A percentile compares a stretch with the other conserved stretches of the same genome.
Evolutionary conservation across 2,888 invertebrate genomes (phyloP).

Genomic region (Sphinx pinastri): DNA sequence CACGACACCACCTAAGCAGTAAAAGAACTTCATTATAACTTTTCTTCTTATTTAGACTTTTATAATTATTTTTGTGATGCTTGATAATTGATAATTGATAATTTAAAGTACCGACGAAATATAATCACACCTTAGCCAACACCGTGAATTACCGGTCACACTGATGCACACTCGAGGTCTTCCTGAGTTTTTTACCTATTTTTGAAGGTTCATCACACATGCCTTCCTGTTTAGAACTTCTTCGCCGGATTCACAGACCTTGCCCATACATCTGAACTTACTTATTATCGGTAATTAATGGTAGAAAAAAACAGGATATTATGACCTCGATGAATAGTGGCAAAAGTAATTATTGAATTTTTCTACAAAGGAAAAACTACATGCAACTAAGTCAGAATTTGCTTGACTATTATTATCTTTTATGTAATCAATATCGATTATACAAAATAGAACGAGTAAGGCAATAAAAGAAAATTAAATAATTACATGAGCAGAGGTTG

Average conservation of each 20-base stretch:
- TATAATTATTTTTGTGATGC: not conserved
- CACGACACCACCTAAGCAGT: too few relatives aligned
- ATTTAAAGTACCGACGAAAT: too few relatives aligned
- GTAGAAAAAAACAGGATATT: slow-evolving; percentile 1
- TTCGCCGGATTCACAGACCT: not conserved
- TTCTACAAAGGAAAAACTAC: not conserved
- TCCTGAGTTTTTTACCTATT: slow-evolving; percentile 10
- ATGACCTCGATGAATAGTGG: not conserved
- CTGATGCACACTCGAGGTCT: not conserved
- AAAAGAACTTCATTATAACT: too few relatives aligned
- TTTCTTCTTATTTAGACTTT: not conserved
- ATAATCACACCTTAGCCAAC: not conserved
- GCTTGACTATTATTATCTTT: not conserved
- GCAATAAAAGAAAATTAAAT: not conserved
- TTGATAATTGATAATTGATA: too few relatives aligned
- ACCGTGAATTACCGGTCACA: not conserved
- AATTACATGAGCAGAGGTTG: not conserved
- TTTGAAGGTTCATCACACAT: not conserved
- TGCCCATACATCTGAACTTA: not conserved
- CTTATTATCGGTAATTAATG: not conserved
- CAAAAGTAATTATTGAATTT: not conserved
- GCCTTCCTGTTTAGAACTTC: not conserved
- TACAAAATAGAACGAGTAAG: not conserved
- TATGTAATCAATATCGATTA: not conserved
- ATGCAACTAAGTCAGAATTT: not conserved